Evolutionary conservation across 2,113 vertebrate species (phyloP).

Genomic region (Mus spicilegus): DNA sequence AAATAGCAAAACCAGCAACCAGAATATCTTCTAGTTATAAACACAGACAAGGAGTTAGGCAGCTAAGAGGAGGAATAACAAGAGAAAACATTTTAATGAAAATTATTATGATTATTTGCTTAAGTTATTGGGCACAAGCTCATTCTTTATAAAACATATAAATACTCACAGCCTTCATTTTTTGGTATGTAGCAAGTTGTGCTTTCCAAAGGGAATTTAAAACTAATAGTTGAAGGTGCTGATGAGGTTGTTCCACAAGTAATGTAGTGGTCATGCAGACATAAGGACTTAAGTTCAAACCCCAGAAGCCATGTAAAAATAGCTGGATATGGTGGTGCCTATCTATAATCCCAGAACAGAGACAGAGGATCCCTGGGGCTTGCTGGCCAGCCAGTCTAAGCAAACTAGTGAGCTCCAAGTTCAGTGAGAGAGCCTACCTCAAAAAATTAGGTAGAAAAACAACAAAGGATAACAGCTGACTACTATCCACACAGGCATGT

Average conservation of each 20-base stretch:
- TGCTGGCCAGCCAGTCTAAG: neutral
- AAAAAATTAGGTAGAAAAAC: neutral
- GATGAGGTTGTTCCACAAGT: neutral
- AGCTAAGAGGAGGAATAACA: neutral
- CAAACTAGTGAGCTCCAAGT: neutral
- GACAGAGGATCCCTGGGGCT: neutral
- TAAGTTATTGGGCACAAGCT: neutral
- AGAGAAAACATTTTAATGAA: neutral
- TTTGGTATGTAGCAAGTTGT: slow-evolving; percentile 1
- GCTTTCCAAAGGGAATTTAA: neutral
- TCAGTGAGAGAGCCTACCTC: neutral
- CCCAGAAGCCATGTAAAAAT: neutral
- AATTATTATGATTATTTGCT: neutral
- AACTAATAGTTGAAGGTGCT: neutral
- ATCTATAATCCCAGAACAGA: neutral
- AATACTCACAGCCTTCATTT: neutral
- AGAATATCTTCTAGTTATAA: neutral
- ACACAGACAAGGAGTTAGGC: neutral
- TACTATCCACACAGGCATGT: neutral
- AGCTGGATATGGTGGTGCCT: neutral
- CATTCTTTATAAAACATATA: neutral
- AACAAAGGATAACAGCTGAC: neutral
- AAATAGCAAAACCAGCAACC: neutral
- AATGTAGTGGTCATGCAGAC: neutral
- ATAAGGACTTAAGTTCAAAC: neutral